Conservation (phyloP, 2,797 vertebrate species). For the Alcedo atthis region DNA sequence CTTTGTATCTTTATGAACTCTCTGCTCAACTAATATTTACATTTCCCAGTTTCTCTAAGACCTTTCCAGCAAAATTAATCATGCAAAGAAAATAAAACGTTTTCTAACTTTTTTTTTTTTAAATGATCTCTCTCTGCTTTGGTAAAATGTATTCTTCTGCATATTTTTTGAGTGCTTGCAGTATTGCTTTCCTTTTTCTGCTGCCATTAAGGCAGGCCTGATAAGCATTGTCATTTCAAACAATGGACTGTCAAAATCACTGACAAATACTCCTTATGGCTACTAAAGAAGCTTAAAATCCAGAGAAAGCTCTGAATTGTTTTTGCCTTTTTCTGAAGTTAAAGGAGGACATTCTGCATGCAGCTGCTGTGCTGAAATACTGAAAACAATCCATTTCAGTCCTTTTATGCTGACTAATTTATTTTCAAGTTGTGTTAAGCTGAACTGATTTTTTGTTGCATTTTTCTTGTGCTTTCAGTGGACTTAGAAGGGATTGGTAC, state of each 20-base stretch:
- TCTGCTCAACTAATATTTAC: constrained; percentile 67
- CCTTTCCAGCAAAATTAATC: not conserved
- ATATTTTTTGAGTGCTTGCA: not conserved
- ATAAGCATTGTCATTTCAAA: not conserved
- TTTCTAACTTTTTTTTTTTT: not conserved
- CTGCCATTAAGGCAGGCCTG: not conserved
- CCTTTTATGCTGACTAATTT: not conserved
- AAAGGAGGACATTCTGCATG: not conserved
- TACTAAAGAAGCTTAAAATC: not conserved
- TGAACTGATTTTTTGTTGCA: constrained; percentile 15
- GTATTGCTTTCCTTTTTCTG: constrained; percentile 39
- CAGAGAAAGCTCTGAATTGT: not conserved
- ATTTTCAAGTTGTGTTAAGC: not conserved
- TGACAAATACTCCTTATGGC: not conserved
- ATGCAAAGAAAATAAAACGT: not conserved
- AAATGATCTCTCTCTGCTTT: not conserved
- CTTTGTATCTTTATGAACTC: constrained; percentile 62
- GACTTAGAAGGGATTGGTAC: not conserved
- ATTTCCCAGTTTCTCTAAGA: constrained; percentile 37
- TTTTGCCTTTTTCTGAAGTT: not conserved
- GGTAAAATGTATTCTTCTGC: constrained; percentile 8
- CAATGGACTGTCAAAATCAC: not conserved
- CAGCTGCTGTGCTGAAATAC: not conserved
- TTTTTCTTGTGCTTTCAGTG: constrained; percentile 25
- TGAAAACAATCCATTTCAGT: not conserved